phyloP scores from a whole-genome alignment of 2,797 vertebrate species.

The Numenius phaeopus region DNA sequence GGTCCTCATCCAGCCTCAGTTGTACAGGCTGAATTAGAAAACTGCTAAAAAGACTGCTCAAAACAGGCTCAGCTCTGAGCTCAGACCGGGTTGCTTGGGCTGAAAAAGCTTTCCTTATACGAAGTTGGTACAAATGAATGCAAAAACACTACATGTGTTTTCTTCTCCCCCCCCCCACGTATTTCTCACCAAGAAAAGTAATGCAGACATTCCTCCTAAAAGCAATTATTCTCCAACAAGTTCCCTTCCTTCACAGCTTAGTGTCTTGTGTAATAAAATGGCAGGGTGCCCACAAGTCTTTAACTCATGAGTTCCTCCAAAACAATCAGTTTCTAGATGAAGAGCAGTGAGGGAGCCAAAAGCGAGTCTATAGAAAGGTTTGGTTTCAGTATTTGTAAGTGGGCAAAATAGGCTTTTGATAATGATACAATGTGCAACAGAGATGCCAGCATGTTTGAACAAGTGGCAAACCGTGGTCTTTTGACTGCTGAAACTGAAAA shows the following conservation, averaged over 20 bases:
- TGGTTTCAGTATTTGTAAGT: neutral
- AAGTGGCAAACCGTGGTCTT: constrained; percentile 38
- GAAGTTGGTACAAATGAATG: neutral
- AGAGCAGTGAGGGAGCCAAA: constrained; percentile 6
- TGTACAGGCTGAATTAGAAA: no score
- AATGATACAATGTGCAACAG: neutral
- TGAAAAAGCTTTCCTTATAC: neutral
- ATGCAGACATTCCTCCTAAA: neutral
- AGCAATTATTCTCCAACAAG: neutral
- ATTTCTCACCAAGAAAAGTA: neutral
- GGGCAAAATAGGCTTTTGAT: neutral
- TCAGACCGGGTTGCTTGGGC: neutral
- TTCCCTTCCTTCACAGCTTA: neutral
- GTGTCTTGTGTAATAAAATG: neutral
- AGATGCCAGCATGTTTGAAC: constrained; percentile 20
- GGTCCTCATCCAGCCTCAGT: neutral
- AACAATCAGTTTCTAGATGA: constrained; percentile 11
- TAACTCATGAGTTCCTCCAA: neutral
- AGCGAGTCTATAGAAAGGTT: constrained; percentile 6
- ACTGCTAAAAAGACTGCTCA: neutral
- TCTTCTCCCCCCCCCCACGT: neutral
- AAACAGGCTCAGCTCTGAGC: neutral
- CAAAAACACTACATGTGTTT: neutral
- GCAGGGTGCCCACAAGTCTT: neutral
- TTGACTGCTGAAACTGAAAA: constrained; percentile 52